These are phyloP conservation scores for Epinephelus malabaricus DNA, from an alignment of 2,797 vertebrate genomes.

Conservation along the genomic window DNA sequence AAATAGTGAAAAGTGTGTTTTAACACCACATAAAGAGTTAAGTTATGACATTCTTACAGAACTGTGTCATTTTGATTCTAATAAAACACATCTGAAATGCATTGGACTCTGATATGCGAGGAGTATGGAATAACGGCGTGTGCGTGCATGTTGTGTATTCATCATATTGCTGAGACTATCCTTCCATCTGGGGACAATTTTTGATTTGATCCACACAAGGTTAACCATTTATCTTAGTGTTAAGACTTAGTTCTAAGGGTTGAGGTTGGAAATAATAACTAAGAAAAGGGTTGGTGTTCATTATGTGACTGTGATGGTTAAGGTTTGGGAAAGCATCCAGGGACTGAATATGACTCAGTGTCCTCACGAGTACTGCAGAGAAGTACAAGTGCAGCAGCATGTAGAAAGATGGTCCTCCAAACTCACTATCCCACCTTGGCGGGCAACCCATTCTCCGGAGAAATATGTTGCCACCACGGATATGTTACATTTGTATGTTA, in stretches of 20 bases:
- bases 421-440: neutral
- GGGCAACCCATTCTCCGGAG: neutral
- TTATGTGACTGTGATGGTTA: neutral
- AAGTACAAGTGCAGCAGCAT: slow-evolving; percentile 5
- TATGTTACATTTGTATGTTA: too few relatives aligned
- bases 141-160: neutral
- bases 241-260: neutral
- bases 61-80: slow-evolving; percentile 1
- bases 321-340: neutral
- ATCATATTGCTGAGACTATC: neutral
- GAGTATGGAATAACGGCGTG: neutral
- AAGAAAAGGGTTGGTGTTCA: neutral
- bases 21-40: slow-evolving; percentile 13
- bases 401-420: slow-evolving; percentile 11
- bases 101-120: neutral
- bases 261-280: neutral
- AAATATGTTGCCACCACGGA: too few relatives aligned
- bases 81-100: slow-evolving; percentile 39
- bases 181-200: slow-evolving; percentile 1
- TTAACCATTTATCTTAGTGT: neutral
- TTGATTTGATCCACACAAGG: neutral
- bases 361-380: neutral
- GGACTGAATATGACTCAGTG: neutral
- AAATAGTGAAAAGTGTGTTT: neutral
- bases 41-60: neutral